Conservation (phyloP, 30 jellyfish, hydroid and myxozoan species). For the Hydra vulgaris region DNA sequence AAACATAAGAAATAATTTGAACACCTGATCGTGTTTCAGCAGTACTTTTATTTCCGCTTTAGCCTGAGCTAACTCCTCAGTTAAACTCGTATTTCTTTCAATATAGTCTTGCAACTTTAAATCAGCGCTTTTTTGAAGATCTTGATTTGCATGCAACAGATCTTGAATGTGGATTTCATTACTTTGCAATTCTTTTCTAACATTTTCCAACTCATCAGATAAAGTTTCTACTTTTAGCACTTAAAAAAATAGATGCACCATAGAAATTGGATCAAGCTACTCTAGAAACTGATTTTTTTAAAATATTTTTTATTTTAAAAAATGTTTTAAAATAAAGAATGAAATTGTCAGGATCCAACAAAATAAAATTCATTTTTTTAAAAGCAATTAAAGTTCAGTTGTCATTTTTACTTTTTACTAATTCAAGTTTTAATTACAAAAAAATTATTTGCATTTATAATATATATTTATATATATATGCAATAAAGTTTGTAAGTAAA, state of each 20-base stretch:
- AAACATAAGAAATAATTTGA: not conserved
- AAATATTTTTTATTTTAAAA: no score
- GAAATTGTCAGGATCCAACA: no score
- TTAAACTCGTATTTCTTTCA: slow-evolving; percentile 16
- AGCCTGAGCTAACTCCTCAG: slow-evolving; percentile 30
- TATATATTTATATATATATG: no score
- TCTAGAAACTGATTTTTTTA: no score
- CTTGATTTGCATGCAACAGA: not conserved
- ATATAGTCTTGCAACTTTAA: slow-evolving; percentile 10
- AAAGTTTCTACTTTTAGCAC: not conserved
- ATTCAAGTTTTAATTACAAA: no score
- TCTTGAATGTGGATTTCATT: not conserved
- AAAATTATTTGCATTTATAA: no score
- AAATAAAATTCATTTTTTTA: no score
- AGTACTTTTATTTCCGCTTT: slow-evolving; percentile 56
- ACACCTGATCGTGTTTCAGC: slow-evolving; percentile 67
- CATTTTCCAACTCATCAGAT: not conserved
- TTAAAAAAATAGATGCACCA: not conserved
- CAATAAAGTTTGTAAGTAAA: no score
- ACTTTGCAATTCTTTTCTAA: not conserved
- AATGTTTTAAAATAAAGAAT: no score
- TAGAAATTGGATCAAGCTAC: no score
- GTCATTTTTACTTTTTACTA: no score
- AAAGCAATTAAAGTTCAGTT: no score
- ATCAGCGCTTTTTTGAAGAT: not conserved